Evolutionary conservation across 2,797 vertebrate species (phyloP), one percentile per base, ranked within the genome.

Genomic region (Numenius phaeopus): DNA sequence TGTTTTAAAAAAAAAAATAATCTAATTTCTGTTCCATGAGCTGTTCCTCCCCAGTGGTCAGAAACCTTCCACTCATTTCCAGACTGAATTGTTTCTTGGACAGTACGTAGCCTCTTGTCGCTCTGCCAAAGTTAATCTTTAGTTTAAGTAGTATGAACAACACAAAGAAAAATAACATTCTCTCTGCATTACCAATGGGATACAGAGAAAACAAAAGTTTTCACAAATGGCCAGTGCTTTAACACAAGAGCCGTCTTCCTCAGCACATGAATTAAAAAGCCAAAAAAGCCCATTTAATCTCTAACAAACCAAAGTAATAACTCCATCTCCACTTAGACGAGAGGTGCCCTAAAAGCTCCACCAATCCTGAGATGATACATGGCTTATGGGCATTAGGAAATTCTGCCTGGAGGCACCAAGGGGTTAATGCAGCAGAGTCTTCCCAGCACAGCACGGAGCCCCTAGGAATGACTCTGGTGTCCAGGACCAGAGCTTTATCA

Each of bases 71-170:
- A 4, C 75, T 54, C 8, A n/a, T 55, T 92, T 94, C 79, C 87
- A 96, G 67, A 40, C 71, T 22, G 46, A 70, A 50, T 39, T 83
- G 75, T 73, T 94, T 85, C 94, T 49, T 92, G 91, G 82, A 76
- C 79, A 75, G 39, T 9, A 46, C 9, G 2, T 46, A 89, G 76
- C 24, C 50, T 37, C 54, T 34, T 77, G 67, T 70, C 7, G 3
- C 67, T 59, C 76, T 89, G 93, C 90, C 91, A 95, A 26, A 96
- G 59, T 83, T 93, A 57, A n/a, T 57, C 55, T 57, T n/a, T 22
- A 82, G 78, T 50, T 87, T 54, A 26, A 94, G 42, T 3, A 75
- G 50, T 71, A 58, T 3, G n/a, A 95, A 52, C 30, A 83, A 57
- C 20, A 70, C 86, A 76, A 44, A 87, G 79, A 52, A 90, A 86